Conservation (phyloP, 2,888 invertebrate species). For the Drosophila macrospina region DNA sequence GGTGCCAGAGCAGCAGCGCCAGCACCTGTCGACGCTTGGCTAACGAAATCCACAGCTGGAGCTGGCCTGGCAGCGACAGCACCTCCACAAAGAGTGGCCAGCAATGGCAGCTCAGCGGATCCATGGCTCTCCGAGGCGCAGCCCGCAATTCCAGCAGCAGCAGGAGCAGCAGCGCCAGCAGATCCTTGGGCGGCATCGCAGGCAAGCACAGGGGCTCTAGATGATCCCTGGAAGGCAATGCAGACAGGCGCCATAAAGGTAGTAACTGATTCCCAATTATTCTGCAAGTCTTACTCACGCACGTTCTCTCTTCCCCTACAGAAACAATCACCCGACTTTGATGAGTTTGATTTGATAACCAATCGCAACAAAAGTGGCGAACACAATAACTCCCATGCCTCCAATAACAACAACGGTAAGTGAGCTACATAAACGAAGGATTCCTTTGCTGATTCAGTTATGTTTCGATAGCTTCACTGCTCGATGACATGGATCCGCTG, state of each 20-base stretch:
- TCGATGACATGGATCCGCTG: slow-evolving; percentile 85
- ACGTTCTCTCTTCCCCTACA: slow-evolving; percentile 19
- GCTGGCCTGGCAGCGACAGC: slow-evolving; percentile 59
- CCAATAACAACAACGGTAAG: slow-evolving; percentile 85
- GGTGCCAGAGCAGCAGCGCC: slow-evolving; percentile 59
- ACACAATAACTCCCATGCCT: slow-evolving; percentile 76
- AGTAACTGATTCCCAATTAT: not conserved
- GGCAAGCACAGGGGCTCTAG: slow-evolving; percentile 65
- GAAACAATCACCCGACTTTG: slow-evolving; percentile 88
- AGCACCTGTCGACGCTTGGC: slow-evolving; percentile 79
- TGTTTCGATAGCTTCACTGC: slow-evolving; percentile 78
- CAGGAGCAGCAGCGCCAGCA: slow-evolving; percentile 56
- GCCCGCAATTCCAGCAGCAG: slow-evolving; percentile 32
- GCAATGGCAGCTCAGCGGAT: slow-evolving; percentile 72
- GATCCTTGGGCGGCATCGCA: slow-evolving; percentile 75
- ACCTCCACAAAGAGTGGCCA: slow-evolving; percentile 55
- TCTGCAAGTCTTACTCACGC: no score
- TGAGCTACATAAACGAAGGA: not conserved
- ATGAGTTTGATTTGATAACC: slow-evolving; percentile 94
- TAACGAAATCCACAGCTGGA: slow-evolving; percentile 71
- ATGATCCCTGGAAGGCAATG: slow-evolving; percentile 88
- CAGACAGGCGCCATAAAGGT: slow-evolving; percentile 85
- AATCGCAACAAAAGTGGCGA: slow-evolving; percentile 88
- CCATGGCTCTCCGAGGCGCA: slow-evolving; percentile 81
- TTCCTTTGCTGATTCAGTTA: not conserved